A percentile compares a stretch with the other conserved stretches of the same genome.
These are phyloP conservation scores for Patiria miniata DNA, from an alignment of 35 echinoderm and acorn worm species.

Conservation along the genomic window DNA sequence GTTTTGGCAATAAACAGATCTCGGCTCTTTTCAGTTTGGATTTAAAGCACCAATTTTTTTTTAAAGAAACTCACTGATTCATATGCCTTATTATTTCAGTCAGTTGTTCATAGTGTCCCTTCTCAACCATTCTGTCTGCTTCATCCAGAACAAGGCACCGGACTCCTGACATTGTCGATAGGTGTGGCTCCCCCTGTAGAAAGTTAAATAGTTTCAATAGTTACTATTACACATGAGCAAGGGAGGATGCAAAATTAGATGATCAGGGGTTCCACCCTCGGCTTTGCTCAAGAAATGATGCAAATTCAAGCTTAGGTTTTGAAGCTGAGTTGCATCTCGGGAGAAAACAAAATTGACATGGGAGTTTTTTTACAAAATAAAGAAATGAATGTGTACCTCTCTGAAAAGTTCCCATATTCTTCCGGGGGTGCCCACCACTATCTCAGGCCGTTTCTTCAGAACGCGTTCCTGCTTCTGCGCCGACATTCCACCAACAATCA, in stretches of 20 bases:
- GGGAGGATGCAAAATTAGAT: background rate
- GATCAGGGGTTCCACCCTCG: background rate
- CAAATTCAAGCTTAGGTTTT: background rate
- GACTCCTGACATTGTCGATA: slow-evolving; percentile 45
- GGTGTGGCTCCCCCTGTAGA: slow-evolving; percentile 72
- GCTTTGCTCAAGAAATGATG: background rate
- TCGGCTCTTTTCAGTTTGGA: background rate
- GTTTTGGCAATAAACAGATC: no score
- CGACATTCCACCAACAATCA: slow-evolving; percentile 96
- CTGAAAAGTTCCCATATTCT: slow-evolving; percentile 92
- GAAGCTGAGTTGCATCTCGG: background rate
- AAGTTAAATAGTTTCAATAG: background rate
- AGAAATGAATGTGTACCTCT: slow-evolving; percentile 42
- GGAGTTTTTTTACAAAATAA: background rate
- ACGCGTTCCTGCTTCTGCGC: slow-evolving; percentile 85
- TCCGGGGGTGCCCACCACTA: slow-evolving; percentile 92
- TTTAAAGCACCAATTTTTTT: background rate
- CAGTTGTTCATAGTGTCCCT: slow-evolving; percentile 82
- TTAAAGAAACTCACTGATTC: slow-evolving; percentile 53
- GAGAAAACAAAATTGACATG: background rate
- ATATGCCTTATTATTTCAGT: slow-evolving; percentile 71
- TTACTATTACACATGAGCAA: background rate
- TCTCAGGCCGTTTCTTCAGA: slow-evolving; percentile 84
- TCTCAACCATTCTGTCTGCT: slow-evolving; percentile 97
- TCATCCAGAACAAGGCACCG: slow-evolving; percentile 84